Conservation (phyloP, 2,888 invertebrate species). For the Anthophora plumipes region DNA sequence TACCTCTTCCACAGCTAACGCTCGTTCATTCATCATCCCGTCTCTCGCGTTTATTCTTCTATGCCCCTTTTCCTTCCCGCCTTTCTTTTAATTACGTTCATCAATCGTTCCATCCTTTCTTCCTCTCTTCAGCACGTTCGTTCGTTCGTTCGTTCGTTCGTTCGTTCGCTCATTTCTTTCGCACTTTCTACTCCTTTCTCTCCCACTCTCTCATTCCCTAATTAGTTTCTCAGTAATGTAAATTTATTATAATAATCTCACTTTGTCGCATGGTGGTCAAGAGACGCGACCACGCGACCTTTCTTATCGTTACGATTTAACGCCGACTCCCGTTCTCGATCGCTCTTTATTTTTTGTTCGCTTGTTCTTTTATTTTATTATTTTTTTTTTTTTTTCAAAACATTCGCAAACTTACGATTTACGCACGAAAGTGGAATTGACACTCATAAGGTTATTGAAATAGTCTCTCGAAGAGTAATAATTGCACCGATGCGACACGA, state of each 20-base stretch:
- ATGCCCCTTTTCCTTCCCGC: neutral
- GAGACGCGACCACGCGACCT: constrained; percentile 51
- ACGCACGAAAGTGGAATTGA: constrained; percentile 84
- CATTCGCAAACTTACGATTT: constrained; percentile 81
- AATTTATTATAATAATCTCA: constrained; percentile 86
- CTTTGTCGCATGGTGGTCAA: constrained; percentile 75
- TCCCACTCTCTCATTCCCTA: constrained; percentile 65
- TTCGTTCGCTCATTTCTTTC: constrained; percentile 83
- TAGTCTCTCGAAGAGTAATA: constrained; percentile 82
- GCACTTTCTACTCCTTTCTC: constrained; percentile 37
- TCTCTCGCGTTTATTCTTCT: neutral
- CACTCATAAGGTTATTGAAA: constrained; percentile 84
- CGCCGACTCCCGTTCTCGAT: constrained; percentile 49
- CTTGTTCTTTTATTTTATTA: constrained; percentile 66
- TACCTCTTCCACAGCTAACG: no score
- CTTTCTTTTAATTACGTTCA: no score
- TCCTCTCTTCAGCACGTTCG: neutral
- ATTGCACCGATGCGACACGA: constrained; percentile 80
- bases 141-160: neutral
- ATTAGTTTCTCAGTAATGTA: constrained; percentile 75
- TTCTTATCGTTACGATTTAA: constrained; percentile 78
- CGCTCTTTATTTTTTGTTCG: constrained; percentile 53
- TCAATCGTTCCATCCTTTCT: neutral
- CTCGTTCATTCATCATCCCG: no score
- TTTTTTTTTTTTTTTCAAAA: constrained; percentile 72